Base-by-base conservation (phyloP, 2,888 invertebrate species). In the Acleris laterana region DNA sequence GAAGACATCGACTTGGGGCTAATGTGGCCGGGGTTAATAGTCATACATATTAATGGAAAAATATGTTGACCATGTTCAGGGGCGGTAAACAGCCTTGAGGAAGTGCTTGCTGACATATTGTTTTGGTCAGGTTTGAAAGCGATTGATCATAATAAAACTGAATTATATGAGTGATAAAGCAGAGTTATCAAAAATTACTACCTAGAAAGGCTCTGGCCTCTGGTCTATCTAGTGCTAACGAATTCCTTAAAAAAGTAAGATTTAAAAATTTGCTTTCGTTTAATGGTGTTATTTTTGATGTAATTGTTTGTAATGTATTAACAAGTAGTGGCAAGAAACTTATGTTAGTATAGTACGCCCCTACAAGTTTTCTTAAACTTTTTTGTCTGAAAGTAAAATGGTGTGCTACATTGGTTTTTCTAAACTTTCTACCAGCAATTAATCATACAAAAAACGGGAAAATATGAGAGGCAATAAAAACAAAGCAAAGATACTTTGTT, bases 11-110 rank as follows among this genome's bases (percentile, higher is more conserved):
- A 81, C 84, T 78, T 75, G 73, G 76, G 81, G 85, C 84, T 89
- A 88, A 89, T 86, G 83, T 85, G 82, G 78, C 80, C 74, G 76
- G 72, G 83, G 86, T 86, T 89, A 88, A 89, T 88, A 85, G 84
- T 85, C 87, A 88, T 90, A 85, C 83, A 90, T 90, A 90, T 90
- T 90, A 82, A 91, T 89, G 78, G 70, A 78, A 83, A 83, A 77
- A 84, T 80, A 83, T 79, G 80, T 77, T 80, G 81, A 76, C 78
- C 72, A 71, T 73, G 68, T 72, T 68, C 66, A 42, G 62, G 57
- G 61, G 53, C 20, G 56, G 70, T 68, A 69, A 68, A 70, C 64
- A 71, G 66, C 50, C 46, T 65, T 42, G 44, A 46, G 50, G 57
- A 46, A 25, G 25, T 22, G 17, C 1, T 42, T 17, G 25, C 60